Conservation (phyloP, 2,888 invertebrate species). For the Microctonus brassicae region DNA sequence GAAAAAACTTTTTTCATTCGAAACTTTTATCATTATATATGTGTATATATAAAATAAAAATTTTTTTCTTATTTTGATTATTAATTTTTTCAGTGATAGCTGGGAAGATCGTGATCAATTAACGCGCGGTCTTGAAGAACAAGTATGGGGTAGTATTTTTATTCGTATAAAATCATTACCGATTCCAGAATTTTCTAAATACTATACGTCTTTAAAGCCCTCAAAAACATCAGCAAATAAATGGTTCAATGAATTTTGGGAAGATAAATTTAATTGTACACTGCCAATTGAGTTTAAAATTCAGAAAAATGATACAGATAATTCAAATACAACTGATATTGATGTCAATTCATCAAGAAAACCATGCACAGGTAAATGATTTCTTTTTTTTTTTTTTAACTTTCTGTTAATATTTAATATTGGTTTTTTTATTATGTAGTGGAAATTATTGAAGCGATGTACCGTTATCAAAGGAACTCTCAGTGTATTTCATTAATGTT, state of each 20-base stretch:
- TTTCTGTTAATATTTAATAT: no score
- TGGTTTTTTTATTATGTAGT: conserved; percentile 43
- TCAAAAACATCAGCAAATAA: conserved; percentile 78
- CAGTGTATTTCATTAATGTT: no score
- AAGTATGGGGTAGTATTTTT: conserved; percentile 80
- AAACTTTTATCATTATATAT: not conserved
- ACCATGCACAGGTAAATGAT: not conserved
- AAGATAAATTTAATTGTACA: conserved; percentile 78
- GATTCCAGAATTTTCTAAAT: conserved; percentile 75
- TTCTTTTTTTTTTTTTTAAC: no score
- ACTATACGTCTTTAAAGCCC: conserved; percentile 78
- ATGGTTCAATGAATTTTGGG: conserved; percentile 85
- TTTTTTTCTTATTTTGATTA: conserved; percentile 1
- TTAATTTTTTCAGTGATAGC: conserved; percentile 75
- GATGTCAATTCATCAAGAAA: not conserved
- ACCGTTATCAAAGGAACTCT: no score
- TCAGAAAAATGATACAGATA: not conserved
- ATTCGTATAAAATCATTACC: conserved; percentile 82
- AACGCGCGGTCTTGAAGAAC: conserved; percentile 76
- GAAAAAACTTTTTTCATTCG: conserved; percentile 10
- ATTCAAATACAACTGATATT: conserved; percentile 40
- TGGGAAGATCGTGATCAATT: conserved; percentile 84
- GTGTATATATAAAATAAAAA: not conserved
- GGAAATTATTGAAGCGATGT: no score
- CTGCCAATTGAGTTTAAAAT: conserved; percentile 54